Percentiles rank a stretch among this genome's conserved stretches.
phyloP scores from a whole-genome alignment of 2,797 vertebrate species.

The Carcharodon carcharias region DNA sequence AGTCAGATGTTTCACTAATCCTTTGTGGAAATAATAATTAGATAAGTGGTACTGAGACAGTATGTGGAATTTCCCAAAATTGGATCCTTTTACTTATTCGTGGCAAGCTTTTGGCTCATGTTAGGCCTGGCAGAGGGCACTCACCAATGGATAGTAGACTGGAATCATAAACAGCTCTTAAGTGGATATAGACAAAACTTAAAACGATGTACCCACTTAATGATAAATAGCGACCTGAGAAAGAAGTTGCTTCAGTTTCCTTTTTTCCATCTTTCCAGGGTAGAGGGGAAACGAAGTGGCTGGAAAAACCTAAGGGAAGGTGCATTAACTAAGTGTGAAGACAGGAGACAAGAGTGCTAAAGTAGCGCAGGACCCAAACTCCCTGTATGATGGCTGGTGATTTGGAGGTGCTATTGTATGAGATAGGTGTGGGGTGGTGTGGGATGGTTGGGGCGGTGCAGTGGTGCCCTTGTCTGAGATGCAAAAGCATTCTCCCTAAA shows the following conservation, averaged over 20 bases:
- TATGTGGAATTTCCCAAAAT: not conserved
- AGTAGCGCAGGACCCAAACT: not conserved
- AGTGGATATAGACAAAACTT: not conserved
- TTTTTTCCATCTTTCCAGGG: not conserved
- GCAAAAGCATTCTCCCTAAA: not conserved
- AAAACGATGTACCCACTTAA: not conserved
- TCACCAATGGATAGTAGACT: not conserved
- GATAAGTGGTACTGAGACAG: not conserved
- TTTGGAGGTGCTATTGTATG: too few relatives aligned
- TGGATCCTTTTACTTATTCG: not conserved
- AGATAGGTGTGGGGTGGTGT: too few relatives aligned
- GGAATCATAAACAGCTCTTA: not conserved
- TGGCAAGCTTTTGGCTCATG: not conserved
- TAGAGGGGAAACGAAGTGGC: not conserved
- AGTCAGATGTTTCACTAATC: not conserved
- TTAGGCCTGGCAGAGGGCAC: not conserved
- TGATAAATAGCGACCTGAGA: not conserved
- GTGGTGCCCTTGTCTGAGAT: not conserved
- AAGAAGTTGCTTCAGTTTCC: not conserved
- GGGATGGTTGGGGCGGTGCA: too few relatives aligned
- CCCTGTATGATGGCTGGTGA: too few relatives aligned
- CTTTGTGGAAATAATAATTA: not conserved
- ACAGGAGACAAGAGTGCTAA: not conserved
- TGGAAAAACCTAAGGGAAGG: not conserved
- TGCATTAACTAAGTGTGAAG: not conserved